Conservation (phyloP, 2,113 vertebrate species). For the Channa maculata region DNA sequence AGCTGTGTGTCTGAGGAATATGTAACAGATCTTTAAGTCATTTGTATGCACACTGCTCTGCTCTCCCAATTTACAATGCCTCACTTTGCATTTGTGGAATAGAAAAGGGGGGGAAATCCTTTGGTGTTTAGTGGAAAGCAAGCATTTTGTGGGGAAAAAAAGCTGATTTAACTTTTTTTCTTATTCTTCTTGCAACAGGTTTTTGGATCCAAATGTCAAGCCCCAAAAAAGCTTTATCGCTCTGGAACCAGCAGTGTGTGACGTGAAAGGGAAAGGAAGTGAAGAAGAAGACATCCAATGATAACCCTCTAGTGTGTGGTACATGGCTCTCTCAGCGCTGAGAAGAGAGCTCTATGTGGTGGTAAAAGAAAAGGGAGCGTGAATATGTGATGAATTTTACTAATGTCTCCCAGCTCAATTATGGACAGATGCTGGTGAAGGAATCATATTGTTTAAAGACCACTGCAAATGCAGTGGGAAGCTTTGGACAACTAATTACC, state of each 20-base stretch:
- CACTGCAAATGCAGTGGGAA: conserved; percentile 69
- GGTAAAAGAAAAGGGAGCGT: conserved; percentile 34
- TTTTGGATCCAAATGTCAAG: conserved; percentile 68
- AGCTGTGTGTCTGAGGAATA: conserved; percentile 33
- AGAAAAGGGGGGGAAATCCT: background rate
- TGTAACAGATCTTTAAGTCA: conserved; percentile 32
- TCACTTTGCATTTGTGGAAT: conserved; percentile 39
- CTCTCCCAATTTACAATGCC: conserved; percentile 41
- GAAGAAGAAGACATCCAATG: conserved; percentile 20
- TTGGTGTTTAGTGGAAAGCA: conserved; percentile 3
- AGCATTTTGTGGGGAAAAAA: conserved; percentile 12
- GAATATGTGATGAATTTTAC: conserved; percentile 71
- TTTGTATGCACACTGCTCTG: conserved; percentile 43
- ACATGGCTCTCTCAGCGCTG: conserved; percentile 24
- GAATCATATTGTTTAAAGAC: conserved; percentile 79
- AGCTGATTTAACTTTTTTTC: conserved; percentile 40
- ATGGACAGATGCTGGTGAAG: conserved; percentile 83
- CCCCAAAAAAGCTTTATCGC: conserved; percentile 40
- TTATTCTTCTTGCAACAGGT: conserved; percentile 62
- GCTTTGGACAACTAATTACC: conserved; percentile 73
- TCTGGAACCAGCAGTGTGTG: conserved; percentile 59
- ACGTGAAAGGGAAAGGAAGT: conserved; percentile 46
- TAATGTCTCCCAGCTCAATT: conserved; percentile 54
- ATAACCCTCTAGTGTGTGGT: conserved; percentile 46
- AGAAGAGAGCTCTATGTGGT: conserved; percentile 58